phyloP scores from a whole-genome alignment of 1,140 invertebrate genomes.

The Drosophila bifasciata region DNA sequence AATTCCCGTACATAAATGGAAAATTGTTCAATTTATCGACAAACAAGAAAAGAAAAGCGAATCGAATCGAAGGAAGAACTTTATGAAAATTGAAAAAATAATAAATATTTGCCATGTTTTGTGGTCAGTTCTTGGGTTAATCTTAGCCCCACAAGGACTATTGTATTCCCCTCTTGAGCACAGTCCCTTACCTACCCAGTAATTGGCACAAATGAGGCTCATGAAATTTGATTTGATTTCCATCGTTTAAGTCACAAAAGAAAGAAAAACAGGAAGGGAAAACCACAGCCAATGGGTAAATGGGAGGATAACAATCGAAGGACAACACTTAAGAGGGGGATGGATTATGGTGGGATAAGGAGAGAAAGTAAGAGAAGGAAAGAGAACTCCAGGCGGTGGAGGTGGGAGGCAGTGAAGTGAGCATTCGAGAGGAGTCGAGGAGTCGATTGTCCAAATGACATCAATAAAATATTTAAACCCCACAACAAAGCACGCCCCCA shows the following conservation, averaged over 20 bases:
- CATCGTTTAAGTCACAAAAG: conserved; percentile 37
- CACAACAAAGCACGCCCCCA: conserved; percentile 48
- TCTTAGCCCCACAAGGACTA: conserved; percentile 14
- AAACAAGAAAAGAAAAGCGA: conserved; percentile 1
- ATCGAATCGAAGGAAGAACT: conserved; percentile 45
- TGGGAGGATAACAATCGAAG: conserved; percentile 31
- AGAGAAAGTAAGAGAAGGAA: neutral
- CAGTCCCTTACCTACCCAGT: neutral
- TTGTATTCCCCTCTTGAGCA: neutral
- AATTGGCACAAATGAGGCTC: conserved; percentile 55
- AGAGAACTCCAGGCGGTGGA: conserved; percentile 3
- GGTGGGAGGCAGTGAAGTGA: conserved; percentile 54
- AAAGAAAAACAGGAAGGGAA: conserved; percentile 6
- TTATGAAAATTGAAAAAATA: conserved; percentile 56
- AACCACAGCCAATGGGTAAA: conserved; percentile 3
- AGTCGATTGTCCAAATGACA: conserved; percentile 71
- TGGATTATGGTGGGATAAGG: conserved; percentile 13
- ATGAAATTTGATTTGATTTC: conserved; percentile 61
- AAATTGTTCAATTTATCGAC: conserved; percentile 74
- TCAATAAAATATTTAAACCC: conserved; percentile 77
- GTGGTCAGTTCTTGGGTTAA: conserved; percentile 37
- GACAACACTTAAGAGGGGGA: conserved; percentile 51
- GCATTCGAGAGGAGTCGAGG: conserved; percentile 35
- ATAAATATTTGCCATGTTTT: conserved; percentile 57
- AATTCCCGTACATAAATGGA: conserved; percentile 64